Evolutionary conservation across 2,888 invertebrate species (phyloP).

Genomic region (Diploptera punctata): DNA sequence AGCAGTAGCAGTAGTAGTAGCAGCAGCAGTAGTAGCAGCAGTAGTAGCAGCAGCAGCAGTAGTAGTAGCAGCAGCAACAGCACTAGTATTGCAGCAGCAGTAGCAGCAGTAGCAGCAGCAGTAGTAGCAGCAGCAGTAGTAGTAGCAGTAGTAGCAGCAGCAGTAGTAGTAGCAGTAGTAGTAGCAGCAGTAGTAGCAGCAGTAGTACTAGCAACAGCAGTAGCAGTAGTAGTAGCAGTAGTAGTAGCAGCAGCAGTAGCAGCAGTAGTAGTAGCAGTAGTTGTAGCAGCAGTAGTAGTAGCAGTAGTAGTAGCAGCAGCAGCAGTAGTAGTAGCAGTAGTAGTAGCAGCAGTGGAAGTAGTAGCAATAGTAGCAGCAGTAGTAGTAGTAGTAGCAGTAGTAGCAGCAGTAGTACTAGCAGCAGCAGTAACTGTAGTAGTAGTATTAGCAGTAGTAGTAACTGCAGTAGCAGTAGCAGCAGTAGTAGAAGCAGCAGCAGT

Average conservation of each 20-base stretch:
- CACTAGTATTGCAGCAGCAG: not conserved
- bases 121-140: no score
- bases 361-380: not conserved
- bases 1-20: not conserved
- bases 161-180: not conserved
- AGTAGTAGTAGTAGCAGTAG: not conserved
- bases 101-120: not conserved
- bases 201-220: no score
- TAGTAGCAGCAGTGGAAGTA: not conserved
- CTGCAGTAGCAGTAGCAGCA: no score
- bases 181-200: no score
- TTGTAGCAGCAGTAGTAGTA: no score
- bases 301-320: not conserved
- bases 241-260: not conserved
- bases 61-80: not conserved
- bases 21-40: not conserved
- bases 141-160: not conserved
- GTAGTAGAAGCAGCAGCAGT: no score
- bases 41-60: not conserved
- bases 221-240: not conserved
- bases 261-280: no score
- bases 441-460: no score
- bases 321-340: not conserved
- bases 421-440: no score
- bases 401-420: no score